phyloP scores from a whole-genome alignment of 2,113 vertebrate genomes.

The Bettongia penicillata region DNA sequence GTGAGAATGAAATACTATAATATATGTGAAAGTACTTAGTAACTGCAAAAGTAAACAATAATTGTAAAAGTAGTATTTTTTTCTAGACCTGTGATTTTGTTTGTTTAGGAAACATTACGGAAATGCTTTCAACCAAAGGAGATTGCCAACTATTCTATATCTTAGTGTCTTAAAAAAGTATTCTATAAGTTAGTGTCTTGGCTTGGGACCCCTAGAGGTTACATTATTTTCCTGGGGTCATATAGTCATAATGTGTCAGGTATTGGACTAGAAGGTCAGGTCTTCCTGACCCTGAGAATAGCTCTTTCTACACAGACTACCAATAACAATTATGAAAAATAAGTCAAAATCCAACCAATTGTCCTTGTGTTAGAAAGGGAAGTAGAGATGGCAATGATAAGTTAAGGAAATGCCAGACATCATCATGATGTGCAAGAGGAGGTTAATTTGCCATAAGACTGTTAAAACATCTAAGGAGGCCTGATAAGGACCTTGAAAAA shows the following conservation, averaged over 20 bases:
- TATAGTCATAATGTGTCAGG: neutral
- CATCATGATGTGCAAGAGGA: neutral
- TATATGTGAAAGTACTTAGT: too few relatives aligned
- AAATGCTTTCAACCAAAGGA: neutral
- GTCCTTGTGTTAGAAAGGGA: neutral
- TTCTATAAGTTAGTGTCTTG: neutral
- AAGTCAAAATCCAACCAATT: neutral
- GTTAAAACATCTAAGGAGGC: neutral
- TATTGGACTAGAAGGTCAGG: neutral
- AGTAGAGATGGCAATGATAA: neutral
- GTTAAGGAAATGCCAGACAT: neutral
- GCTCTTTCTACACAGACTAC: neutral
- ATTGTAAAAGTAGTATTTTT: too few relatives aligned
- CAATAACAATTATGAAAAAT: neutral
- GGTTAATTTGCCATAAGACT: neutral
- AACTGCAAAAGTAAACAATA: too few relatives aligned
- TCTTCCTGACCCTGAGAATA: neutral
- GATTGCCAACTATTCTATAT: neutral
- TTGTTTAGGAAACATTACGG: neutral
- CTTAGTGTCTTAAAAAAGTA: neutral
- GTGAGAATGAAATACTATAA: too few relatives aligned
- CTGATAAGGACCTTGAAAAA: neutral
- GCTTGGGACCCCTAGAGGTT: neutral
- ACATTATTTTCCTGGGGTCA: neutral
- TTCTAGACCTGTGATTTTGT: neutral